phyloP scores from a whole-genome alignment of 30 jellyfish, hydroid and myxozoan species.

The Sanderia malayensis region DNA sequence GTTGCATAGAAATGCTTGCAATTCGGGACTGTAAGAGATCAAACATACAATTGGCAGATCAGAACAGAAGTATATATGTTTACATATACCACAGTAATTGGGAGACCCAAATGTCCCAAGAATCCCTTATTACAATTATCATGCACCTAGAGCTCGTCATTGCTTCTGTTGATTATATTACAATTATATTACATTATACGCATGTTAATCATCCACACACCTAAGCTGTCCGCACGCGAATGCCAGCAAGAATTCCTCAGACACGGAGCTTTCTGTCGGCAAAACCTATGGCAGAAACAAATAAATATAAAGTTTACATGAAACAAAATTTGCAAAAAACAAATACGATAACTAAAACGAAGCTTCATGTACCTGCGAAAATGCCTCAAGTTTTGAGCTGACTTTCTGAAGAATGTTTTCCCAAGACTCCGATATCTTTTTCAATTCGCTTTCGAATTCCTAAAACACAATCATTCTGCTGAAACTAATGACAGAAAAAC shows the following conservation, averaged over 20 bases:
- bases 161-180: no score
- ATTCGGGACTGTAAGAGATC: conserved; percentile 62
- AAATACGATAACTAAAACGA: no score
- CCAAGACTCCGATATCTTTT: conserved; percentile 74
- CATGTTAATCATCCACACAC: conserved; percentile 10
- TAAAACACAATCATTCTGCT: no score
- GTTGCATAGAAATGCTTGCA: conserved; percentile 77
- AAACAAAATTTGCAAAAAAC: no score
- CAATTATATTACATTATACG: no score
- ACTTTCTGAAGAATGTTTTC: conserved; percentile 71
- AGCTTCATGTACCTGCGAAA: conserved; percentile 35
- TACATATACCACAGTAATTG: no score
- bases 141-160: no score
- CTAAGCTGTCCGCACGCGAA: conserved; percentile 64
- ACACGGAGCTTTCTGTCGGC: conserved; percentile 58
- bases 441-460: conserved; percentile 52
- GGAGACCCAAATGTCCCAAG: no score
- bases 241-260: conserved; percentile 70
- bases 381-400: conserved; percentile 61
- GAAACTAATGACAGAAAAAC: no score
- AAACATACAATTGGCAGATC: no score
- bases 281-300: conserved; percentile 21
- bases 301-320: neutral
- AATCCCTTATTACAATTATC: no score
- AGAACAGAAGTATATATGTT: no score